A percentile compares a stretch with the other conserved stretches of the same genome.
Conservation (phyloP, 2,113 vertebrate genomes). For the Phylloscopus trochiloides region DNA sequence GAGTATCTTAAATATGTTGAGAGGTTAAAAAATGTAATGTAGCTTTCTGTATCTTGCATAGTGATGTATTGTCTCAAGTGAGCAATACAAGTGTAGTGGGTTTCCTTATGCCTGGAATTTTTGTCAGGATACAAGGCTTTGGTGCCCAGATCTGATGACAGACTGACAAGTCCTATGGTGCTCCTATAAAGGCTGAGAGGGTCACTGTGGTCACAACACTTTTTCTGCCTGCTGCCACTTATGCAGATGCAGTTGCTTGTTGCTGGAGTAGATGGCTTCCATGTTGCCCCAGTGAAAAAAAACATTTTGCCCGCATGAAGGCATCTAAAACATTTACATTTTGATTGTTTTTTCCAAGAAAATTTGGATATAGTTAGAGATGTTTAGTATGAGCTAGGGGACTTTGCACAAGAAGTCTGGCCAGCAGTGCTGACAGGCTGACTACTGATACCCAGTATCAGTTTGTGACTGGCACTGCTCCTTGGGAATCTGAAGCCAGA, state of each 20-base stretch:
- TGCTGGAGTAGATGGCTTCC: background rate
- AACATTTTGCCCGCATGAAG: background rate
- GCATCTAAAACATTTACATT: background rate
- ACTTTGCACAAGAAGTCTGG: background rate
- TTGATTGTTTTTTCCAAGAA: background rate
- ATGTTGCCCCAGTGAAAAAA: background rate
- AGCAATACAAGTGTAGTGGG: rapidly evolving
- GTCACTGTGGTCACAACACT: rapidly evolving
- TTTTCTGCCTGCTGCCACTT: background rate
- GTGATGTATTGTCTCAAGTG: background rate
- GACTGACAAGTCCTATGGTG: background rate
- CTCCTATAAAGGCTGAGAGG: background rate
- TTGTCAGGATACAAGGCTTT: background rate
- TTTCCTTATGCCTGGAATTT: background rate
- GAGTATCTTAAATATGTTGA: background rate
- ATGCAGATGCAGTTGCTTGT: background rate
- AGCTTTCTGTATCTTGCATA: background rate
- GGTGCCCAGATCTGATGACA: background rate
- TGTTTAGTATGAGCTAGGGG: background rate
- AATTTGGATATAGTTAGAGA: background rate
- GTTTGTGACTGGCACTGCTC: background rate
- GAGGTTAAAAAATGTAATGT: background rate
- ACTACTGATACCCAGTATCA: rapidly evolving
- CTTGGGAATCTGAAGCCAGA: background rate
- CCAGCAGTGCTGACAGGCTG: background rate